Percentiles rank a stretch among this genome's conserved stretches.
phyloP scores from a whole-genome alignment of 2,888 invertebrate genomes.

The Lamproptera curius region DNA sequence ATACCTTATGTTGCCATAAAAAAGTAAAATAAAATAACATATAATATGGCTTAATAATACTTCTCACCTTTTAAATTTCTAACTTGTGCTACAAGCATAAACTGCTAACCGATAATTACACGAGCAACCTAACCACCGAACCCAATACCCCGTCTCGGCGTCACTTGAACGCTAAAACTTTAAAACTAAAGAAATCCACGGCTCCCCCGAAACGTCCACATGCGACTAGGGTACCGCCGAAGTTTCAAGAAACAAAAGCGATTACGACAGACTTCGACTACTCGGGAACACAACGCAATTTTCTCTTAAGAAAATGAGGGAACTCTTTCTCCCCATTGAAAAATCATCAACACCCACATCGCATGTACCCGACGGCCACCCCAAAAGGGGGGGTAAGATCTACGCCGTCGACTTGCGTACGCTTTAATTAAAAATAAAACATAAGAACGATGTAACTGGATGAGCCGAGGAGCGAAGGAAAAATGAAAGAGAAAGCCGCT shows the following conservation, averaged over 20 bases:
- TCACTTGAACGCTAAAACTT: too few relatives aligned
- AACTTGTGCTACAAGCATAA: too few relatives aligned
- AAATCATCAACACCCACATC: conserved; percentile 78
- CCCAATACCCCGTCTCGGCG: too few relatives aligned
- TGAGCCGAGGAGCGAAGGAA: conserved; percentile 78
- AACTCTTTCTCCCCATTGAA: conserved; percentile 79
- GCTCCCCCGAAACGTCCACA: conserved; percentile 52
- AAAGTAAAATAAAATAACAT: too few relatives aligned
- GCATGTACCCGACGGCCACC: conserved; percentile 58
- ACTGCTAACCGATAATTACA: too few relatives aligned
- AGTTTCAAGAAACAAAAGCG: conserved; percentile 74
- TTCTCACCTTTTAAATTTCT: too few relatives aligned
- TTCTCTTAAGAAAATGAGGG: conserved; percentile 79
- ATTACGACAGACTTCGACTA: conserved; percentile 78
- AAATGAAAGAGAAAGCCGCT: conserved; percentile 78
- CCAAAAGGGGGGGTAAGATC: conserved; percentile 59
- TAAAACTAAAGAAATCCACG: conserved; percentile 71
- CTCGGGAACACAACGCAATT: conserved; percentile 79
- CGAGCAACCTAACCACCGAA: too few relatives aligned
- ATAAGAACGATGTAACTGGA: conserved; percentile 79
- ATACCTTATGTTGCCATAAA: too few relatives aligned
- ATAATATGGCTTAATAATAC: too few relatives aligned
- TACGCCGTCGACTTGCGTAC: conserved; percentile 78
- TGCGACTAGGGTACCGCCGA: conserved; percentile 53
- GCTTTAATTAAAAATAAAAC: conserved; percentile 79